phyloP scores from a whole-genome alignment of 2,797 vertebrate genomes.

The Eupleurogrammus muticus region DNA sequence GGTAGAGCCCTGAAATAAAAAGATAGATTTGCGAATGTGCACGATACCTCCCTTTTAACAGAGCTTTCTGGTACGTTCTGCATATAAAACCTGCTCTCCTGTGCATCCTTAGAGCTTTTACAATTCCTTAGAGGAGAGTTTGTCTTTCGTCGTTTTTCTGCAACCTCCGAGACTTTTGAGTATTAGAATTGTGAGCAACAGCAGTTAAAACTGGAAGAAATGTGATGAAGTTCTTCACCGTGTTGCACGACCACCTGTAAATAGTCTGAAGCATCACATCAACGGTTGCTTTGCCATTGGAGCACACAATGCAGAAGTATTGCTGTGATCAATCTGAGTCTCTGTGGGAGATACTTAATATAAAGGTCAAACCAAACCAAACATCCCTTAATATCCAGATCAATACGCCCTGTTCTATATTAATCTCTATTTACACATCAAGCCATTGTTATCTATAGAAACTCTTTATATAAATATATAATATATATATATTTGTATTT shows the following conservation, averaged over 20 bases:
- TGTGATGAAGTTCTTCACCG: slow-evolving; percentile 38
- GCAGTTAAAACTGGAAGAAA: slow-evolving; percentile 19
- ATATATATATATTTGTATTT: slow-evolving; percentile 81
- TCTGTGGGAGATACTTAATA: slow-evolving; percentile 11
- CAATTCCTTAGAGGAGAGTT: slow-evolving; percentile 6
- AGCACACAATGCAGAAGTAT: background rate
- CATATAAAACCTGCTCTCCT: slow-evolving; percentile 5
- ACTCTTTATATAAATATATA: slow-evolving; percentile 78
- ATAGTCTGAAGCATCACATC: slow-evolving; percentile 30
- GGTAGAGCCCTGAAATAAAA: no score
- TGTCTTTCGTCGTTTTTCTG: background rate
- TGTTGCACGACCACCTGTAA: slow-evolving; percentile 25
- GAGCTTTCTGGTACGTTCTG: slow-evolving; percentile 1
- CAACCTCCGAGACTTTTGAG: background rate
- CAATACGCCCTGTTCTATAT: slow-evolving; percentile 50
- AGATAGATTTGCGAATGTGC: no score
- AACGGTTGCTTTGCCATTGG: slow-evolving; percentile 13
- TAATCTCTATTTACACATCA: slow-evolving; percentile 70
- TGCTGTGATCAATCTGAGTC: slow-evolving; percentile 21
- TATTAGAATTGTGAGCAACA: background rate
- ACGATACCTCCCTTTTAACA: background rate
- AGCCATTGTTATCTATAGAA: slow-evolving; percentile 62
- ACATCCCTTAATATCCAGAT: slow-evolving; percentile 18
- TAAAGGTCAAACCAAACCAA: slow-evolving; percentile 42
- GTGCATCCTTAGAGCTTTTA: slow-evolving; percentile 16